Conservation (phyloP, 2,888 invertebrate genomes). For the Notodonta ziczac region DNA sequence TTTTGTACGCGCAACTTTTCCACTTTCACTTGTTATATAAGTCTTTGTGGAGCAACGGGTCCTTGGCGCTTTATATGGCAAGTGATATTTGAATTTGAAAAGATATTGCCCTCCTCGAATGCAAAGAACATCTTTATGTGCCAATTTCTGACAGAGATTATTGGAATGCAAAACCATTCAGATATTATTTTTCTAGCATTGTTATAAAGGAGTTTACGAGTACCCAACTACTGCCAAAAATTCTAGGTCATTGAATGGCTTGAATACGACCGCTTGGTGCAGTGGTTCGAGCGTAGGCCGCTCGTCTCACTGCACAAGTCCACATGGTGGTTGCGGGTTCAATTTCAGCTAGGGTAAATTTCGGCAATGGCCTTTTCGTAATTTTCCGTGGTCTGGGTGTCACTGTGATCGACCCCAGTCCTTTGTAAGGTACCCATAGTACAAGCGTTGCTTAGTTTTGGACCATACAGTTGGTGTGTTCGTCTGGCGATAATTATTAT, state of each 20-base stretch:
- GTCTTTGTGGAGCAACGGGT: constrained; percentile 7
- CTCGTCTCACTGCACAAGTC: too few species aligned
- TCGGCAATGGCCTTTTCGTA: too few species aligned
- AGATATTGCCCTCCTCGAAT: constrained; percentile 32
- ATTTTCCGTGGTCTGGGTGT: too few species aligned
- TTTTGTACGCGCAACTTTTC: constrained; percentile 1
- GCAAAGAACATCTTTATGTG: constrained; percentile 31
- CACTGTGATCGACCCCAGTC: too few species aligned
- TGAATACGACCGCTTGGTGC: too few species aligned
- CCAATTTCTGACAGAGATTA: constrained; percentile 20
- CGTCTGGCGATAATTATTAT: too few species aligned
- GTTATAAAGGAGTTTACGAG: not conserved
- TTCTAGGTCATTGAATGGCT: not conserved
- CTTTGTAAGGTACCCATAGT: too few species aligned
- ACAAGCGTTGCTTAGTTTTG: too few species aligned
- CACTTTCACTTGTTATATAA: constrained; percentile 12
- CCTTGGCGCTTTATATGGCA: constrained; percentile 6
- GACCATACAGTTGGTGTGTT: too few species aligned
- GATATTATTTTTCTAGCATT: not conserved
- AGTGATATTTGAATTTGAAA: constrained; percentile 38
- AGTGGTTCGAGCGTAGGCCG: too few species aligned
- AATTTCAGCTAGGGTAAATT: too few species aligned
- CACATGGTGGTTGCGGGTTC: too few species aligned
- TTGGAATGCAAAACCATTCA: not conserved
- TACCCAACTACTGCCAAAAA: not conserved